Evolutionary conservation across 2,797 vertebrate species (phyloP).

Genomic region (Eupleurogrammus muticus): DNA sequence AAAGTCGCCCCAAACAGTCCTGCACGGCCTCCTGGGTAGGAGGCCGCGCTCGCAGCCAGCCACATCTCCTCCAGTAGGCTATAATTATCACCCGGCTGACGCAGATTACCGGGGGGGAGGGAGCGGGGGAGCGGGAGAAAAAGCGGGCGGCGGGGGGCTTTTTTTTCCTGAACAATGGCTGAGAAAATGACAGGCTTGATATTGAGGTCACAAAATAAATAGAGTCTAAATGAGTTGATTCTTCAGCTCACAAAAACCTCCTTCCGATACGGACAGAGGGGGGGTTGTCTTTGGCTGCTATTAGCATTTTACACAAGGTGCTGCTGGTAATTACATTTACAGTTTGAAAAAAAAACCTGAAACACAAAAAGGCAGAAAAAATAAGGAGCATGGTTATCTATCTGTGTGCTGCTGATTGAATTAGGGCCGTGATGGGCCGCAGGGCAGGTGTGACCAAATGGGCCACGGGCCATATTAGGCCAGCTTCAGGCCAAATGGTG

Average conservation of each 20-base stretch:
- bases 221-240: slow-evolving; percentile 64
- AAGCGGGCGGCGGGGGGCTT: slow-evolving; percentile 36
- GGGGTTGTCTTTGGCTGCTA: slow-evolving; percentile 43
- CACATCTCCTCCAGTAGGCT: slow-evolving; percentile 71
- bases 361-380: slow-evolving; percentile 41
- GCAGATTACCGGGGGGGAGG: slow-evolving; percentile 69
- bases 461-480: slow-evolving; percentile 66
- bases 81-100: slow-evolving; percentile 72
- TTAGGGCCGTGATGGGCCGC: slow-evolving; percentile 41
- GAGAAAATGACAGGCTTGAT: slow-evolving; percentile 69
- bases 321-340: slow-evolving; percentile 51
- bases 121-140: slow-evolving; percentile 36
- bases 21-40: neutral
- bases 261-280: slow-evolving; percentile 23
- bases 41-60: slow-evolving; percentile 49
- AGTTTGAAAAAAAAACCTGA: slow-evolving; percentile 46
- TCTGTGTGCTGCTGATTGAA: slow-evolving; percentile 50
- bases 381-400: slow-evolving; percentile 16
- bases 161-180: slow-evolving; percentile 60
- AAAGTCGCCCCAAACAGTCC: slow-evolving; percentile 42
- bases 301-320: slow-evolving; percentile 52
- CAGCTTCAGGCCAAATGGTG: slow-evolving; percentile 64
- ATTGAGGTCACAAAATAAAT: slow-evolving; percentile 66
- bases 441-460: slow-evolving; percentile 50
- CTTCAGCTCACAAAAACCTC: slow-evolving; percentile 40